A percentile compares a stretch with the other conserved stretches of the same genome.
These are phyloP conservation scores for Charaxes varanes DNA, from an alignment of 1,140 invertebrate genomes.

Conservation along the genomic window DNA sequence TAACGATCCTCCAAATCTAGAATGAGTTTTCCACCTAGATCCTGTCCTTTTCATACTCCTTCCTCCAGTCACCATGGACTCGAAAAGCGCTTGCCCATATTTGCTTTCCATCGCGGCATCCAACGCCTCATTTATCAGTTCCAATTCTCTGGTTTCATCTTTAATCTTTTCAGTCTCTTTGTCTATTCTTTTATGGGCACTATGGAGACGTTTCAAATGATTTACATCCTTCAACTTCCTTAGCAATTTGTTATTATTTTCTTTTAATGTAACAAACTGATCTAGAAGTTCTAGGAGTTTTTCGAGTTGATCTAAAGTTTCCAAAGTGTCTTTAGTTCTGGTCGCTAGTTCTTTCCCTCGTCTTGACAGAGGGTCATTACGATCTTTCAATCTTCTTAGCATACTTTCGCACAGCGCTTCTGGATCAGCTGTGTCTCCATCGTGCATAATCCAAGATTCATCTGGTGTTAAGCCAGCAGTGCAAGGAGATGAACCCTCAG, in stretches of 20 bases:
- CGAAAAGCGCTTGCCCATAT: slow-evolving; percentile 76
- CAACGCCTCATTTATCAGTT: slow-evolving; percentile 59
- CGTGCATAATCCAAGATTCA: slow-evolving; percentile 34
- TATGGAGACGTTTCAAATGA: slow-evolving; percentile 80
- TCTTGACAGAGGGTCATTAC: slow-evolving; percentile 51
- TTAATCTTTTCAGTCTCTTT: slow-evolving; percentile 52
- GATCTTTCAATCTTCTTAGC: slow-evolving; percentile 51
- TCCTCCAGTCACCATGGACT: slow-evolving; percentile 67
- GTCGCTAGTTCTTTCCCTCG: slow-evolving; percentile 58
- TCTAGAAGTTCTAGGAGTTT: slow-evolving; percentile 84
- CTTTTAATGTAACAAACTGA: slow-evolving; percentile 81
- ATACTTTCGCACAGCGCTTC: slow-evolving; percentile 54
- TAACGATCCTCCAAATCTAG: slow-evolving; percentile 61
- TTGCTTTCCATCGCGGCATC: slow-evolving; percentile 75
- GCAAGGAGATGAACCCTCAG: slow-evolving; percentile 58
- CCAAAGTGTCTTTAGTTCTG: slow-evolving; percentile 71
- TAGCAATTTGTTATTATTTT: slow-evolving; percentile 81
- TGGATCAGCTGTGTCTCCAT: slow-evolving; percentile 35
- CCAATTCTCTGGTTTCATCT: slow-evolving; percentile 49
- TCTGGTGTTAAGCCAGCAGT: slow-evolving; percentile 47
- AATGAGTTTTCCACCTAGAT: slow-evolving; percentile 66
- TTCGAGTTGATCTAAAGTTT: slow-evolving; percentile 84
- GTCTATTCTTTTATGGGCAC: slow-evolving; percentile 71
- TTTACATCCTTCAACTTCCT: slow-evolving; percentile 83
- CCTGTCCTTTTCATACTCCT: slow-evolving; percentile 64